phyloP scores from a whole-genome alignment of 2,888 invertebrate species.

The Polyploca ridens region DNA sequence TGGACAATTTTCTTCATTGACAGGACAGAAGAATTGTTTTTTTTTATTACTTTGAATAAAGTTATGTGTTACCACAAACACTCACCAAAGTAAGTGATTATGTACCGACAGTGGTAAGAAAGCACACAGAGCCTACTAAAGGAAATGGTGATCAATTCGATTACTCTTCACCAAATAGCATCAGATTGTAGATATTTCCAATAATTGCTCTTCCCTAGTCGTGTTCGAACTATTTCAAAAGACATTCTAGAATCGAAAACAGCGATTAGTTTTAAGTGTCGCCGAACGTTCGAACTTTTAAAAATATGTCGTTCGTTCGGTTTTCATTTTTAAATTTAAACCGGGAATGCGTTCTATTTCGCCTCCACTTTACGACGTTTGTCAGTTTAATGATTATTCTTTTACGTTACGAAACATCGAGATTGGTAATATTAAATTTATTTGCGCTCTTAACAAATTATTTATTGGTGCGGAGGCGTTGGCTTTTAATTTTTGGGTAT shows the following conservation, averaged over 20 bases:
- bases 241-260: slow-evolving; percentile 81
- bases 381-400: slow-evolving; percentile 68
- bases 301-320: slow-evolving; percentile 82
- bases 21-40: no score
- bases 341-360: slow-evolving; percentile 79
- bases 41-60: no score
- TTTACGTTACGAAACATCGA: slow-evolving; percentile 64
- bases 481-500: neutral
- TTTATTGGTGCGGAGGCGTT: slow-evolving; percentile 22
- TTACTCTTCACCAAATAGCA: neutral
- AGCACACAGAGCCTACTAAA: no score
- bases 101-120: no score
- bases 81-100: no score
- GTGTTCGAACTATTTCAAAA: slow-evolving; percentile 78
- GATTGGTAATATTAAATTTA: slow-evolving; percentile 68
- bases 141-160: no score
- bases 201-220: neutral
- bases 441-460: slow-evolving; percentile 47
- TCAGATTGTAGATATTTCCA: slow-evolving; percentile 20
- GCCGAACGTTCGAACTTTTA: slow-evolving; percentile 77
- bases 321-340: slow-evolving; percentile 77
- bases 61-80: no score
- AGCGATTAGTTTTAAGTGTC: slow-evolving; percentile 83
- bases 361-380: slow-evolving; percentile 79
- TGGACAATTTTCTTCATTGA: no score